Evolutionary conservation across 2,888 invertebrate species (phyloP).

Genomic region (Athalia rosae): DNA sequence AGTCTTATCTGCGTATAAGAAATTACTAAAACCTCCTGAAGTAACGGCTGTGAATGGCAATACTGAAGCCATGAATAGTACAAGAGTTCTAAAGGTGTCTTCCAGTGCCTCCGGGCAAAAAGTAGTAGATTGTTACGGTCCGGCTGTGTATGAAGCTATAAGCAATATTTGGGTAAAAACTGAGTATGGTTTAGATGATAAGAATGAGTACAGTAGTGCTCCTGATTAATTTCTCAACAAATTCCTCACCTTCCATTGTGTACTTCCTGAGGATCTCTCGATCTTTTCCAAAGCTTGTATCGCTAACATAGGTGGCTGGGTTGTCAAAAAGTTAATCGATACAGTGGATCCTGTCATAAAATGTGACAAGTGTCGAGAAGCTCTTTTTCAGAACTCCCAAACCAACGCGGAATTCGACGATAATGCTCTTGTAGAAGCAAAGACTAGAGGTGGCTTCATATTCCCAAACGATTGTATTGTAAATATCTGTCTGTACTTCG

Average conservation of each 20-base stretch:
- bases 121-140: conserved; percentile 43
- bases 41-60: conserved; percentile 42
- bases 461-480: conserved; percentile 49
- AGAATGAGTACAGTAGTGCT: neutral
- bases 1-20: conserved; percentile 47
- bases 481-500: conserved; percentile 42
- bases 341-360: conserved; percentile 35
- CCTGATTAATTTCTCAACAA: conserved; percentile 9
- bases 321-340: conserved; percentile 47
- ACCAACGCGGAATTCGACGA: conserved; percentile 6
- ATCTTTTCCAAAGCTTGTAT: conserved; percentile 45
- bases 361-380: conserved; percentile 46
- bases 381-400: conserved; percentile 42
- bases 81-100: conserved; percentile 36
- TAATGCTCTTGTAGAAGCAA: conserved; percentile 26
- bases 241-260: conserved; percentile 19
- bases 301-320: conserved; percentile 45
- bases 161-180: conserved; percentile 39
- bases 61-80: conserved; percentile 41
- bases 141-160: conserved; percentile 35
- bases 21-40: conserved; percentile 45
- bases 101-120: neutral
- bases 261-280: conserved; percentile 34
- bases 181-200: conserved; percentile 41
- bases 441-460: conserved; percentile 45